Evolutionary conservation across 1,140 invertebrate genomes (phyloP).

Genomic region (Elysia chlorotica): DNA sequence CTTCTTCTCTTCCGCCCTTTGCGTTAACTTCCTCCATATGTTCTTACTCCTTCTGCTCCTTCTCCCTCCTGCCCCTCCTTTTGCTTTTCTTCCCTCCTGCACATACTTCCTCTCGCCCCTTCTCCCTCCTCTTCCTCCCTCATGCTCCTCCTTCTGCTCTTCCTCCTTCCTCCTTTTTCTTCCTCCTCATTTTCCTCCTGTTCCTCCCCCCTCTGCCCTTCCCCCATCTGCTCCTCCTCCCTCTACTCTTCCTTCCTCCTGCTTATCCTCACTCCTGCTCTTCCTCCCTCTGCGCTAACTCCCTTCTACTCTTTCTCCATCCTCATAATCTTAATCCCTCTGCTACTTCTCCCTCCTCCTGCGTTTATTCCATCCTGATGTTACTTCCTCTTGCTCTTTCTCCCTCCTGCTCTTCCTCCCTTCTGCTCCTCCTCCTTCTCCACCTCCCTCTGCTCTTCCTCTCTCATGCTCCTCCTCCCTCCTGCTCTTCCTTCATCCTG

Average conservation of each 20-base stretch:
- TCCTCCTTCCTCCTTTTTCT: too few relatives aligned
- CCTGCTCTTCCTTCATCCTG: background rate
- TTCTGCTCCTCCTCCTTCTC: background rate
- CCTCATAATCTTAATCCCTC: background rate
- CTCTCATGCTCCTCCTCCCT: too few relatives aligned
- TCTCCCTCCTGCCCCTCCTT: background rate
- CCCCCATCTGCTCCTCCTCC: background rate
- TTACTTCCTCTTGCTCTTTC: background rate
- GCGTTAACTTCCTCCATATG: background rate
- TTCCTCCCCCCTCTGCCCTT: background rate
- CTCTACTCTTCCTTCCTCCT: background rate
- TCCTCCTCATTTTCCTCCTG: background rate
- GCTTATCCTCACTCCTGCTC: background rate
- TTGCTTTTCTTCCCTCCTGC: background rate
- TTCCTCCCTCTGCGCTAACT: background rate
- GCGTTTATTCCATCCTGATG: background rate
- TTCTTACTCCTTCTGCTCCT: background rate
- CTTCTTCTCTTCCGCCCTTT: background rate
- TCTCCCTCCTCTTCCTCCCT: too few relatives aligned
- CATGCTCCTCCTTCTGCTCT: too few relatives aligned
- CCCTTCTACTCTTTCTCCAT: too few relatives aligned
- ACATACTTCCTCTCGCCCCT: background rate
- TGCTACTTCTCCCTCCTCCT: background rate
- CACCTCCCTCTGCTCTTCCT: background rate
- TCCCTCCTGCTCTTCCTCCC: background rate